These are phyloP conservation scores for Osmerus mordax DNA, from an alignment of 2,113 vertebrate species.

Conservation along the genomic window DNA sequence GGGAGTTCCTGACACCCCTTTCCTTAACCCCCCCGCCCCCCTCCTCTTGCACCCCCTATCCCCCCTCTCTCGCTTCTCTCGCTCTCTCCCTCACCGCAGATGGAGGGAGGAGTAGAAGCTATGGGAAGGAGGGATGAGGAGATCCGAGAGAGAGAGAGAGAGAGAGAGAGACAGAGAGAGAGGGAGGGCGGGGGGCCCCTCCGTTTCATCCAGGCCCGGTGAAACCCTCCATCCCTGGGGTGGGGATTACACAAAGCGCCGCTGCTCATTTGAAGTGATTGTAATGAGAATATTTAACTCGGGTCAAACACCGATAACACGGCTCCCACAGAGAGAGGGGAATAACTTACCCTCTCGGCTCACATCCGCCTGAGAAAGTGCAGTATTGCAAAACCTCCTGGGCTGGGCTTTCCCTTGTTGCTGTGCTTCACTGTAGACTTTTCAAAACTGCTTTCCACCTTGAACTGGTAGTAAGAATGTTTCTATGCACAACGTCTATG, in stretches of 20 bases:
- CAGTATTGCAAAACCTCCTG: background rate
- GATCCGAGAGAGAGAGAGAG: background rate
- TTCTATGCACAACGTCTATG: background rate
- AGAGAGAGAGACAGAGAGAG: conserved; percentile 4
- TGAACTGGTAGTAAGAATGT: background rate
- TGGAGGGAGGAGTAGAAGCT: background rate
- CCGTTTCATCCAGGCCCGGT: conserved; percentile 63
- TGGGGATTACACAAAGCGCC: conserved; percentile 75
- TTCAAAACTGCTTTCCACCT: background rate
- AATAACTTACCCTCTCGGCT: conserved; percentile 29
- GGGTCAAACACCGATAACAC: conserved; percentile 67
- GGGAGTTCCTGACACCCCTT: background rate
- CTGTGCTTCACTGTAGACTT: background rate
- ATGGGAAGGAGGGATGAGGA: no score
- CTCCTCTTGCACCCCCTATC: background rate
- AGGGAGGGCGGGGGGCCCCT: background rate
- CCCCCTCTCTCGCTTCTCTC: background rate
- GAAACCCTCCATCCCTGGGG: conserved; percentile 64
- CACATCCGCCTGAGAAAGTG: background rate
- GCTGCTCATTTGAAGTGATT: conserved; percentile 71
- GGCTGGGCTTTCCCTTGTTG: background rate
- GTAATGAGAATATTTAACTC: conserved; percentile 77
- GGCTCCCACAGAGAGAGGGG: conserved; percentile 49
- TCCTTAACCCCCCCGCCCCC: background rate
- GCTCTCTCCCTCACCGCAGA: background rate